Percentiles rank a stretch among this genome's conserved stretches.
Evolutionary conservation across 2,888 invertebrate genomes (phyloP).

Genomic region (Sarcophaga carnaria): DNA sequence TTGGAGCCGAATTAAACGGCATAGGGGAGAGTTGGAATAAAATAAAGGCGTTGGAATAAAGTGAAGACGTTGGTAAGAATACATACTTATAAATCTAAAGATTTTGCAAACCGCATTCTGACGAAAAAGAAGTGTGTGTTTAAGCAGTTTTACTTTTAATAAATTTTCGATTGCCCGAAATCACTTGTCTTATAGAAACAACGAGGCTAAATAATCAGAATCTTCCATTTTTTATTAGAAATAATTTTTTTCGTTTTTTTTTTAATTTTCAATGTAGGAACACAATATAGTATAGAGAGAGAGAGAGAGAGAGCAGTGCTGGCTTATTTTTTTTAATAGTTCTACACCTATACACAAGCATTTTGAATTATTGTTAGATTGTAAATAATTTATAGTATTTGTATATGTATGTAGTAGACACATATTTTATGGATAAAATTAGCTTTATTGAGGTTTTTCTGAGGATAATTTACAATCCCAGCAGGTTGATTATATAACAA

Average conservation of each 20-base stretch:
- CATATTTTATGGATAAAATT: conserved; percentile 13
- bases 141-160: no score
- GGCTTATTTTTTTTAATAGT: background rate
- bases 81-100: no score
- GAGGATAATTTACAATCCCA: conserved; percentile 26
- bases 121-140: no score
- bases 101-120: no score
- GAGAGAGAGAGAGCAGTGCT: conserved; percentile 35
- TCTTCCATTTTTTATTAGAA: no score
- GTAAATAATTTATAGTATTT: conserved; percentile 7
- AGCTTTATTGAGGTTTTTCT: conserved; percentile 65
- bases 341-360: conserved; percentile 50
- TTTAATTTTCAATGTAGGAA: conserved; percentile 38
- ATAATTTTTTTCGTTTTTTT: background rate
- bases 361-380: conserved; percentile 28
- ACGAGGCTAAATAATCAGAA: no score
- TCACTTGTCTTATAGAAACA: no score
- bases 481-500: background rate
- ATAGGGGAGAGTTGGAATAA: no score
- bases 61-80: no score
- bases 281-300: conserved; percentile 51
- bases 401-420: conserved; percentile 16
- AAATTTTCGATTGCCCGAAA: no score
- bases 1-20: no score
- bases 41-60: no score